Evolutionary conservation across 2,888 invertebrate genomes (phyloP), one percentile per base, ranked within the genome.

Genomic region (Ypsolopha scabrella): DNA sequence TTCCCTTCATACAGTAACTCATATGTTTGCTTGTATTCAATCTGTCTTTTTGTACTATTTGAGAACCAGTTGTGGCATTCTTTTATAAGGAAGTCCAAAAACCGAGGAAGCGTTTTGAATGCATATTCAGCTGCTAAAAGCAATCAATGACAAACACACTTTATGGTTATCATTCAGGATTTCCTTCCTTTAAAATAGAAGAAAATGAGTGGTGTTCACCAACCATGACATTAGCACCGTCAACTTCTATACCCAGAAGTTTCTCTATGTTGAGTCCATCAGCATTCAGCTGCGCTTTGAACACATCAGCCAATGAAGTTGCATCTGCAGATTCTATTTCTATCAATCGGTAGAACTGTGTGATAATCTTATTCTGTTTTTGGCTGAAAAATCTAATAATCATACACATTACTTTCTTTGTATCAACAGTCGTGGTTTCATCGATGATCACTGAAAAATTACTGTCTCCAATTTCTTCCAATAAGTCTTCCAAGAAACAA

Each of bases 291-390:
- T 48, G 48, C n/a, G 48, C 48, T 48, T 48, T 48, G 14, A 48
- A 48, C 48, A 48, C 48, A 38, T 9, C 38, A 38, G 48, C 14
- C 38, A 48, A 38, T 14, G 39, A 39, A 38, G 48, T 48, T 48
- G 48, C 48, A 48, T 48, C 48, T 48, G 48, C 48, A 38, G 48
- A 37, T n/a, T 38, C 48, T 38, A 48, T 48, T 38, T 48, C 48
- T 48, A 48, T 37, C 37, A 48, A 38, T 48, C 48, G 37, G 38
- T 48, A 48, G n/a, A 48, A 48, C 38, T 48, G 48, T 36, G 48
- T 48, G 24, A 48, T 38, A 38, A 48, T 48, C 39, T 39, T 48
- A 38, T 48, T 48, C 14, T 48, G 48, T 38, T 48, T 48, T 38
- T 48, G 36, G 39, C 48, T 48, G n/a, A 38, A 48, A 14, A 48